These are phyloP conservation scores for Ichneumoninae sp. DNA, from an alignment of 2,888 invertebrate species.

Conservation along the genomic window DNA sequence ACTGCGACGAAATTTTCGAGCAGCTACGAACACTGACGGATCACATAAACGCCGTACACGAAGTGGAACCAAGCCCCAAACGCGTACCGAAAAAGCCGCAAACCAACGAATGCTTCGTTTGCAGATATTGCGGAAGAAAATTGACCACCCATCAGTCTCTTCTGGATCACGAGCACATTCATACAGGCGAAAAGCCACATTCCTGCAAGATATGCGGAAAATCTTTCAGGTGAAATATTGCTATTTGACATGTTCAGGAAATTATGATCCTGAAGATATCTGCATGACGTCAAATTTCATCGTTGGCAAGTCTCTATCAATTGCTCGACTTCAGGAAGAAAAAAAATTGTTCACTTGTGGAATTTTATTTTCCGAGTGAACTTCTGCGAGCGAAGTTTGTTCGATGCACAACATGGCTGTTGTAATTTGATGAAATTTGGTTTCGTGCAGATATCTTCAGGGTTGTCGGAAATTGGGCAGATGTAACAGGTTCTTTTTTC, in stretches of 20 bases:
- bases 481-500: background rate
- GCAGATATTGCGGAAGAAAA: conserved; percentile 73
- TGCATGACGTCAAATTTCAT: too few species aligned
- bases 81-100: conserved; percentile 63
- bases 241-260: background rate
- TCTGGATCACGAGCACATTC: conserved; percentile 72
- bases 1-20: conserved; percentile 68
- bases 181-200: conserved; percentile 73
- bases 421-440: too few species aligned
- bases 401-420: too few species aligned
- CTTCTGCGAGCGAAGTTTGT: too few species aligned
- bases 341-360: too few species aligned
- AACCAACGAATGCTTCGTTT: conserved; percentile 68
- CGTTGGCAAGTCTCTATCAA: too few species aligned
- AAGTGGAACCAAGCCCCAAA: conserved; percentile 66
- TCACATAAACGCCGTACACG: conserved; percentile 68
- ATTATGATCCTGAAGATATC: background rate
- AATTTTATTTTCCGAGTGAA: too few species aligned
- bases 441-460: too few species aligned
- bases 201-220: conserved; percentile 71
- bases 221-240: conserved; percentile 68
- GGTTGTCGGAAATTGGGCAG: background rate
- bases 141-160: conserved; percentile 71
- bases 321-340: too few species aligned
- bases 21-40: conserved; percentile 62